Evolutionary conservation across 1,140 invertebrate species (phyloP).

Genomic region (Gerris buenoi): DNA sequence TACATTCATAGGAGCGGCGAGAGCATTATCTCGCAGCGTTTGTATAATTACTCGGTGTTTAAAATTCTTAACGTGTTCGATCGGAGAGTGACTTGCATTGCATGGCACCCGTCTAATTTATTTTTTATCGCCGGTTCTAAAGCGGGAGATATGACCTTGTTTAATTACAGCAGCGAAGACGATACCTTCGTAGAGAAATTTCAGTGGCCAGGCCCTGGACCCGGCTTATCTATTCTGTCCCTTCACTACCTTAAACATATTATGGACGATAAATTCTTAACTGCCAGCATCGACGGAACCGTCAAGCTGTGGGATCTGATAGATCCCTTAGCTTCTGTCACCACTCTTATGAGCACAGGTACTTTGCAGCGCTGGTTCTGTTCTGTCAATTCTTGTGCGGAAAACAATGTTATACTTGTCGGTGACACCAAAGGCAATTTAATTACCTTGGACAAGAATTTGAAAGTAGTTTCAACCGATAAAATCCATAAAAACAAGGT

Average conservation of each 20-base stretch:
- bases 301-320: conserved; percentile 7
- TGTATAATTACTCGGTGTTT: neutral
- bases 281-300: conserved; percentile 13
- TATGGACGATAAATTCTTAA: conserved; percentile 1
- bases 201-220: neutral
- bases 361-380: conserved; percentile 7
- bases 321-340: neutral
- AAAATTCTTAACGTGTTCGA: neutral
- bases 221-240: neutral
- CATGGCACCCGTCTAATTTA: neutral
- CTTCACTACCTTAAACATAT: neutral
- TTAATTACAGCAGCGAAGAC: neutral
- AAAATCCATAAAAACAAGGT: conserved; percentile 14
- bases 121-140: neutral
- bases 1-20: neutral
- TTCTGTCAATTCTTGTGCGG: conserved; percentile 5
- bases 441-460: conserved; percentile 9
- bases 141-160: neutral
- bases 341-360: neutral
- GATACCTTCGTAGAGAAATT: neutral
- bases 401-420: conserved; percentile 6
- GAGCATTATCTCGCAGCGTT: neutral
- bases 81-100: neutral
- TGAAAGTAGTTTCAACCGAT: conserved; percentile 5
- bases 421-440: conserved; percentile 12